Conservation (phyloP, 2,113 vertebrate species). For the Silurus asotus region DNA sequence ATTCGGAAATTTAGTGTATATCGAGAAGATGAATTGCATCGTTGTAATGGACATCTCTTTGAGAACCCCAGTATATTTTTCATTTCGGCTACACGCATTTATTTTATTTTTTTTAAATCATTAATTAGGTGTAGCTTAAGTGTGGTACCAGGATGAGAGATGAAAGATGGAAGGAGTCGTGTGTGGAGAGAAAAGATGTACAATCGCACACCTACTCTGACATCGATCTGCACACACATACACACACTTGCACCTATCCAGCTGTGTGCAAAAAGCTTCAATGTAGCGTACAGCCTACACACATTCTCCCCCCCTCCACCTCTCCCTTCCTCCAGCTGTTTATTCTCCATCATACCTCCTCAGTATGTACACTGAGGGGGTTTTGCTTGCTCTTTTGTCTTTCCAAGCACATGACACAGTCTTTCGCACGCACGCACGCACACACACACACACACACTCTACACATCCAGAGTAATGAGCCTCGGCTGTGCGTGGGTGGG, state of each 20-base stretch:
- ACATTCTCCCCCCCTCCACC: not conserved
- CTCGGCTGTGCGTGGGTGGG: constrained; percentile 18
- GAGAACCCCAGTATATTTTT: not conserved
- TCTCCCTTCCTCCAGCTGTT: not conserved
- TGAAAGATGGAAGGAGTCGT: not conserved
- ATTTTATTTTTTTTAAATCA: not conserved
- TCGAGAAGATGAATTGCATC: too few relatives aligned
- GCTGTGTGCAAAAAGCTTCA: constrained; percentile 47
- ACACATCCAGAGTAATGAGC: constrained; percentile 19
- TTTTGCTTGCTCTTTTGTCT: constrained; percentile 18
- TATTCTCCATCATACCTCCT: constrained; percentile 28
- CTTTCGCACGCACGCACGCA: not conserved
- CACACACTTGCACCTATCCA: constrained; percentile 30
- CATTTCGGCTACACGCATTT: not conserved
- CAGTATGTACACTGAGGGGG: constrained; percentile 16
- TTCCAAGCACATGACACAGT: constrained; percentile 16
- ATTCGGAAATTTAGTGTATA: too few relatives aligned
- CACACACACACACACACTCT: not conserved
- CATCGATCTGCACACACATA: not conserved
- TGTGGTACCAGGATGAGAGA: not conserved
- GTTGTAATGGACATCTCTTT: not conserved
- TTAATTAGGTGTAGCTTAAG: not conserved
- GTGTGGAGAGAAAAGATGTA: not conserved
- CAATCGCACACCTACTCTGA: constrained; percentile 13
- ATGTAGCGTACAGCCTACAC: constrained; percentile 16